Evolutionary conservation across 2,888 invertebrate species (phyloP).

Genomic region (Gryllus longicercus): DNA sequence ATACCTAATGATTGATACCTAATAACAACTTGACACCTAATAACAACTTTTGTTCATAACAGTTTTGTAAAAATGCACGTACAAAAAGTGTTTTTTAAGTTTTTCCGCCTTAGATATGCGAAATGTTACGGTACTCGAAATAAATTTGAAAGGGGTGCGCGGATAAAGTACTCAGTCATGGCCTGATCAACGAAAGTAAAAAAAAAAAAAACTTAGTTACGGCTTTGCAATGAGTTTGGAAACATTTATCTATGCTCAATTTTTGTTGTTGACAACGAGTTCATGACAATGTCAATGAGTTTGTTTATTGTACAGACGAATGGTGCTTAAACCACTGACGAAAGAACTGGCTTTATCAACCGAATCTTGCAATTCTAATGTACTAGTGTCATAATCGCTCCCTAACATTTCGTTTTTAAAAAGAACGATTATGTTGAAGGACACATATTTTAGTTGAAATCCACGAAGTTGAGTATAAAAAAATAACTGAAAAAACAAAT

Average conservation of each 20-base stretch:
- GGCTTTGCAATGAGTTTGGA: not conserved
- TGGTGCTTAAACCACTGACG: not conserved
- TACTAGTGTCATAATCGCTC: not conserved
- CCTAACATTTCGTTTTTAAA: not conserved
- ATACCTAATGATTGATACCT: no score
- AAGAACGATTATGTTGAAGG: not conserved
- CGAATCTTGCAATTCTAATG: not conserved
- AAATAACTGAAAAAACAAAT: not conserved
- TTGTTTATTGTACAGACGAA: not conserved
- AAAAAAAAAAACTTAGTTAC: not conserved
- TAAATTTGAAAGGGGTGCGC: no score
- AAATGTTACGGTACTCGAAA: no score
- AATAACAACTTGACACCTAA: no score
- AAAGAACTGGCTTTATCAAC: not conserved
- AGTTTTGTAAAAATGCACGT: no score
- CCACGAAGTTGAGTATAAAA: not conserved
- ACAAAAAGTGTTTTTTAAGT: no score
- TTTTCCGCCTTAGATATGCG: no score
- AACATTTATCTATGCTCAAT: not conserved
- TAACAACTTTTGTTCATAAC: no score
- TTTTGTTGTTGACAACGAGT: slow-evolving; percentile 17
- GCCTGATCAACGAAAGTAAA: no score
- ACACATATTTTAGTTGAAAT: not conserved
- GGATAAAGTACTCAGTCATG: no score
- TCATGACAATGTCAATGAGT: slow-evolving; percentile 1